Conservation (phyloP, 1,140 invertebrate species). For the Pemphigus obesinymphae region DNA sequence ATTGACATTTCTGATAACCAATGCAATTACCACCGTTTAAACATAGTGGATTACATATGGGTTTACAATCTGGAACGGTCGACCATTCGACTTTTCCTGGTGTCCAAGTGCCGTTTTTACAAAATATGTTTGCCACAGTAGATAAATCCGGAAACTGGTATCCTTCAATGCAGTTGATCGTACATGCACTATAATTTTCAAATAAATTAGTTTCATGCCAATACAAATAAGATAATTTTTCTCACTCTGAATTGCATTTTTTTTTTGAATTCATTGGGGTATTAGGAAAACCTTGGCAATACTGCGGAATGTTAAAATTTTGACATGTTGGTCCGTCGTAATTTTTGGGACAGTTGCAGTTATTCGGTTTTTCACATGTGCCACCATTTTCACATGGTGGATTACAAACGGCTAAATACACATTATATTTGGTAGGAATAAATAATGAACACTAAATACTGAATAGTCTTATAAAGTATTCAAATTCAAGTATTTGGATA, state of each 20-base stretch:
- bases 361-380: constrained; percentile 65
- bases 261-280: constrained; percentile 61
- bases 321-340: constrained; percentile 72
- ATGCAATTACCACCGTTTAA: constrained; percentile 72
- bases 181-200: constrained; percentile 53
- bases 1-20: constrained; percentile 68
- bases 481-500: no score
- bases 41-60: constrained; percentile 68
- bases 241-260: constrained; percentile 63
- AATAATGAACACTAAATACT: no score
- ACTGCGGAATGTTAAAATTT: constrained; percentile 47
- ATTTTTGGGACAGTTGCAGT: constrained; percentile 66
- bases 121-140: constrained; percentile 58
- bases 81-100: constrained; percentile 58
- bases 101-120: constrained; percentile 62
- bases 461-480: no score
- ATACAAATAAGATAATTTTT: not conserved
- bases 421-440: not conserved
- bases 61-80: constrained; percentile 61
- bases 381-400: constrained; percentile 73
- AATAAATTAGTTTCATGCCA: not conserved
- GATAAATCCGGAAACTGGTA: constrained; percentile 66
- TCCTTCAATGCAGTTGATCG: constrained; percentile 58
- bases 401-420: constrained; percentile 62
- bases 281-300: constrained; percentile 61